phyloP scores from a whole-genome alignment of 2,797 vertebrate genomes.

The Salarias fasciatus region DNA sequence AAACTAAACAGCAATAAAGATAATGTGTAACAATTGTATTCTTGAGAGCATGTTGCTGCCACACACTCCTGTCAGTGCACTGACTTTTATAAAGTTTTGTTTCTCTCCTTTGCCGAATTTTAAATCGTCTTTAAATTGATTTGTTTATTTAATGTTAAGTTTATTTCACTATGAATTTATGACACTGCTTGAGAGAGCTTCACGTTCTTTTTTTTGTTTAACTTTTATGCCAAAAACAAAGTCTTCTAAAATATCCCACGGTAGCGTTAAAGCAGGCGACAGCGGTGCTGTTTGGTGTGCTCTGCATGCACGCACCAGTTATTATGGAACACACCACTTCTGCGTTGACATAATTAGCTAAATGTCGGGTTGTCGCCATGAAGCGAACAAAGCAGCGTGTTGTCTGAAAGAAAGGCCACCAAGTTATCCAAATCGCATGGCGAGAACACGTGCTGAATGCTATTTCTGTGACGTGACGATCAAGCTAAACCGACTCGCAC shows the following conservation, averaged over 20 bases:
- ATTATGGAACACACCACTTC: conserved; percentile 3
- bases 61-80: no score
- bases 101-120: no score
- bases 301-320: neutral
- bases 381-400: conserved; percentile 18
- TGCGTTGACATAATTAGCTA: conserved; percentile 36
- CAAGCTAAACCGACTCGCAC: no score
- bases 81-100: no score
- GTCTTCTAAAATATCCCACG: conserved; percentile 2
- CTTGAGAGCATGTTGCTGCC: no score
- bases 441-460: neutral
- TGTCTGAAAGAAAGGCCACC: conserved; percentile 1
- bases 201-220: conserved; percentile 1
- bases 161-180: neutral
- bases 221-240: conserved; percentile 14
- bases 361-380: conserved; percentile 35
- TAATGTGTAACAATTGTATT: no score
- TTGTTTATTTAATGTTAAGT: no score
- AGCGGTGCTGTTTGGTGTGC: neutral
- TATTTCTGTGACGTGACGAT: no score
- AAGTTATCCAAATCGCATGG: no score
- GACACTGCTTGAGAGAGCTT: conserved; percentile 8
- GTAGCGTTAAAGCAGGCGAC: conserved; percentile 13
- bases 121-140: no score
- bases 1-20: no score